phyloP scores from a whole-genome alignment of 37 sponge, comb jelly and placozoan species.

The Dysidea cf. avara region DNA sequence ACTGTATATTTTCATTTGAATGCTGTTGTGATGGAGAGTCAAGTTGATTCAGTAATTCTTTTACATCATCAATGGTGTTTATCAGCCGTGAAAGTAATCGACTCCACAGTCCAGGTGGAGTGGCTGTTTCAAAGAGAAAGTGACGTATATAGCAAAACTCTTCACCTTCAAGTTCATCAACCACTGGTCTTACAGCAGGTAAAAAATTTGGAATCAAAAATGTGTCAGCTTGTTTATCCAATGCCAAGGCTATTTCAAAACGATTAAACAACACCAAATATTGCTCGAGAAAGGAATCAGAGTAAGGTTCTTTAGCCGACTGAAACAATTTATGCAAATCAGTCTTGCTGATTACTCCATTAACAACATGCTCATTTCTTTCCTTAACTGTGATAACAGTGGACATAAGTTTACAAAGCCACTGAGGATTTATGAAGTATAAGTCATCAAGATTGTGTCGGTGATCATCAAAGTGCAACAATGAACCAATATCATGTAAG shows the following conservation, averaged over 20 bases:
- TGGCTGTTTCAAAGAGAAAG: slow-evolving; percentile 33
- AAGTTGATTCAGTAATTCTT: slow-evolving; percentile 23
- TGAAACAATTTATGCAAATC: slow-evolving; percentile 61
- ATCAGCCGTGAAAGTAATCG: slow-evolving; percentile 78
- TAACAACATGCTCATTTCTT: slow-evolving; percentile 40
- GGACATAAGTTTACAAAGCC: background rate
- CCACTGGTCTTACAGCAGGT: slow-evolving; percentile 50
- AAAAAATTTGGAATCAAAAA: slow-evolving; percentile 86
- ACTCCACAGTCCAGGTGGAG: slow-evolving; percentile 92
- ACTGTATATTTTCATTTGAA: slow-evolving; percentile 23
- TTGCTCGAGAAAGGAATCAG: slow-evolving; percentile 71
- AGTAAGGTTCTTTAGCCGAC: slow-evolving; percentile 42
- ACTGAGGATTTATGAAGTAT: too few relatives aligned
- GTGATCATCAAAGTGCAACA: too few relatives aligned
- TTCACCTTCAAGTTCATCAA: too few relatives aligned
- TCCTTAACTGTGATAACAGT: too few relatives aligned
- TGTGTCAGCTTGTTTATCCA: slow-evolving; percentile 49
- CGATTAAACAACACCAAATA: slow-evolving; percentile 81
- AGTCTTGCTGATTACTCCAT: slow-evolving; percentile 55
- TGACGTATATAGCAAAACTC: slow-evolving; percentile 33
- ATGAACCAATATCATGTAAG: too few relatives aligned
- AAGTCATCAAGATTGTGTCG: too few relatives aligned
- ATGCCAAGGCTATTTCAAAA: slow-evolving; percentile 86
- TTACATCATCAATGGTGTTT: slow-evolving; percentile 49
- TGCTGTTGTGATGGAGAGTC: too few relatives aligned